These are phyloP conservation scores for Apodemia mormo DNA, from an alignment of 2,888 invertebrate genomes.

Conservation along the genomic window DNA sequence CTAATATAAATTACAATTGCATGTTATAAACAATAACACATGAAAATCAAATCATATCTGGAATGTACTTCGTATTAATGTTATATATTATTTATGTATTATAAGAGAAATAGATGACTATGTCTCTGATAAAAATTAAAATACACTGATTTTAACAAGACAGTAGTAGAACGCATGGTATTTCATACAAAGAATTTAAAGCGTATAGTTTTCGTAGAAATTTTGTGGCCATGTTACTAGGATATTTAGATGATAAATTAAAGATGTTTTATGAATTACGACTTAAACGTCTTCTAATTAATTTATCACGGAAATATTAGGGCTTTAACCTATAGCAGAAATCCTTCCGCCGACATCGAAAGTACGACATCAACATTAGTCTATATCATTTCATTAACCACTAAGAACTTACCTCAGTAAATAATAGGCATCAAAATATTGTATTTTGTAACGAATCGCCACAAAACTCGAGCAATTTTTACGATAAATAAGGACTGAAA, in stretches of 20 bases:
- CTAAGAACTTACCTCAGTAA: conserved; percentile 67
- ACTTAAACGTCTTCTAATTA: neutral
- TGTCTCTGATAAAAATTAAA: conserved; percentile 5
- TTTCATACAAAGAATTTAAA: conserved; percentile 8
- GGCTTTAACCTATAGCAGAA: conserved; percentile 69
- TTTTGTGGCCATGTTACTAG: neutral
- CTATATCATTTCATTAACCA: conserved; percentile 6
- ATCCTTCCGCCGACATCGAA: conserved; percentile 66
- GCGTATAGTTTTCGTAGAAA: neutral
- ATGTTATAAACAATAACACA: neutral
- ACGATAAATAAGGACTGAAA: conserved; percentile 76
- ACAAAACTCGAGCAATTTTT: conserved; percentile 69
- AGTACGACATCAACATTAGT: conserved; percentile 44
- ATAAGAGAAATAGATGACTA: neutral
- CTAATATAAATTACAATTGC: neutral
- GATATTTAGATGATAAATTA: neutral
- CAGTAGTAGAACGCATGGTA: conserved; percentile 9
- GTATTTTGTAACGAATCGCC: conserved; percentile 61
- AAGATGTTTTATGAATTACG: neutral
- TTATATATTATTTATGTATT: neutral
- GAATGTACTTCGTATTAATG: neutral
- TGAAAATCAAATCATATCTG: neutral
- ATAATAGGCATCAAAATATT: conserved; percentile 74
- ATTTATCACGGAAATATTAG: conserved; percentile 43
- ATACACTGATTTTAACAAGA: conserved; percentile 2